Base-by-base conservation (phyloP, 2,797 vertebrate species). In the Chaunax sp. region DNA sequence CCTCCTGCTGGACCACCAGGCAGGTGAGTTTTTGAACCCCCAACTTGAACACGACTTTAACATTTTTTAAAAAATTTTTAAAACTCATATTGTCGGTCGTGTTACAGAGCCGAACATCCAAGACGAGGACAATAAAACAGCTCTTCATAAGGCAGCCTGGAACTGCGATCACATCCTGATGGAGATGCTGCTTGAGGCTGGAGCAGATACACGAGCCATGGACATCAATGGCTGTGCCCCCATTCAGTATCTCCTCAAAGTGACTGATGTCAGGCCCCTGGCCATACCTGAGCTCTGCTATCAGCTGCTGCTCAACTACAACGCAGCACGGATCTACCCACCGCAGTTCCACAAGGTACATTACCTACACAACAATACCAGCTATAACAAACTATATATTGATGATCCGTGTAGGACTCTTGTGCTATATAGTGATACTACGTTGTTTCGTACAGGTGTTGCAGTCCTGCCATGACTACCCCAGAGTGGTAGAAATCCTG, bases 81-180 rank as follows among this genome's bases (percentile, higher is more conserved):
- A 30, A 30, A n/a, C n/a, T n/a, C n/a, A n/a, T n/a, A n/a, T n/a
- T n/a, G n/a, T n/a, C n/a, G n/a, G n/a, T n/a, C n/a, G n/a, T 30
- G 28, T 30, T 66, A 9, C 64, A 89, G 93, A 96, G 62, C 93
- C 96, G 10, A 95, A 98, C 2, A 56, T 94, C 56, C 90, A 93
- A 0, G 97, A 99, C 0, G 95, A 95, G 2, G 96, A 98, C 89
- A 87, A 95, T 45, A 98, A 98, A 76, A 95, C 97, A 0, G 94
- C 97, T 0, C 95, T 99, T 11, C 98, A 99, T 92, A 99, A 97
- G 85, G 98, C 97, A 0, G 95, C 96, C 58, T 99, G 98, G 98
- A 99, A 98, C 91, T 97, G 96, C 14, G 98, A 99, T 73, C 95
- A 97, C 0, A 46, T 95, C 54, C 90, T 98, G 64, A 93, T 98